Conservation (phyloP, 1,140 invertebrate genomes). For the Brachionus asplanchnoidis region DNA sequence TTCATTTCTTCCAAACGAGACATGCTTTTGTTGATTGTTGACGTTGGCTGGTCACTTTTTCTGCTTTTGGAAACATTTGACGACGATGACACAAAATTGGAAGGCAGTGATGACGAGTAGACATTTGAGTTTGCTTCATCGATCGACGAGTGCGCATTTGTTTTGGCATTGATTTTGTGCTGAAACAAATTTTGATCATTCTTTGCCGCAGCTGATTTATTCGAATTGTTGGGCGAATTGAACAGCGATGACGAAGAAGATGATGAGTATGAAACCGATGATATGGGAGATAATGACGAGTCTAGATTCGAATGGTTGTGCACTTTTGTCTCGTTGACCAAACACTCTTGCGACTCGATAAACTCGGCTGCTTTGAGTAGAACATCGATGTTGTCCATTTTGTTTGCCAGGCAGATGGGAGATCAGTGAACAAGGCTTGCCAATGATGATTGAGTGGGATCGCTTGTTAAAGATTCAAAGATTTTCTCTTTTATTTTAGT, state of each 20-base stretch:
- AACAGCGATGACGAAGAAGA: background rate
- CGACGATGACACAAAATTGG: background rate
- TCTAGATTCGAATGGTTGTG: background rate
- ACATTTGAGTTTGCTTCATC: background rate
- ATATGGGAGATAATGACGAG: slow-evolving; percentile 9
- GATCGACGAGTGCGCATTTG: background rate
- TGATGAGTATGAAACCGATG: slow-evolving; percentile 11
- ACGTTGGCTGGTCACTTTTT: background rate
- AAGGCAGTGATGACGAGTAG: slow-evolving; percentile 7
- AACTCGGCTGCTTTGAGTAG: slow-evolving; percentile 21
- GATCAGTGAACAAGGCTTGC: background rate
- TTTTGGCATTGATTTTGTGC: background rate
- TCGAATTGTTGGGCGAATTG: background rate
- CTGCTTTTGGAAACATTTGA: background rate
- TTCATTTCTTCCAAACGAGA: background rate
- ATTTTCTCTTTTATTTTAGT: background rate
- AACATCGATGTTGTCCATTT: slow-evolving; percentile 13
- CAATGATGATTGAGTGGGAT: background rate
- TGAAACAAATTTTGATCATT: background rate
- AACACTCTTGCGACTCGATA: background rate
- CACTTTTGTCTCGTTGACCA: background rate
- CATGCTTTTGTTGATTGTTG: background rate
- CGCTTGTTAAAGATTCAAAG: background rate
- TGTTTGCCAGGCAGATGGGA: background rate
- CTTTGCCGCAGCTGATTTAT: background rate